These are phyloP conservation scores for Stenichneumon culpator DNA, from an alignment of 2,888 invertebrate species.

Conservation along the genomic window DNA sequence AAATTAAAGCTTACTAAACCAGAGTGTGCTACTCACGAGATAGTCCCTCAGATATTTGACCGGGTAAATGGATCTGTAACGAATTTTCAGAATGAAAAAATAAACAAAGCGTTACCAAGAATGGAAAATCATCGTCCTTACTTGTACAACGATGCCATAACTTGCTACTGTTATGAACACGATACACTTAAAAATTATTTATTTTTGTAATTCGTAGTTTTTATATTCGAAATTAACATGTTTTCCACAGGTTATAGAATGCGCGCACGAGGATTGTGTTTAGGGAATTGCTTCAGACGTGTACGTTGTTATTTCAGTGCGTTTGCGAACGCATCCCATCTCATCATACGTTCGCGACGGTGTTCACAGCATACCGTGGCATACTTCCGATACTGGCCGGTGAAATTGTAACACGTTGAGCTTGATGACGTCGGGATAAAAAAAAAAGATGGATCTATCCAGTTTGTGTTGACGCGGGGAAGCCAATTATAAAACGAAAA, in stretches of 20 bases:
- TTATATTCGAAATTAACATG: slow-evolving; percentile 27
- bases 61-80: slow-evolving; percentile 90
- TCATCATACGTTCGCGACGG: neutral
- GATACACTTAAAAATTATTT: neutral
- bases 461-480: slow-evolving; percentile 60
- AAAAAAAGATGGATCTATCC: slow-evolving; percentile 56
- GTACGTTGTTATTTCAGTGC: neutral
- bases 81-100: slow-evolving; percentile 40
- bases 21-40: slow-evolving; percentile 84
- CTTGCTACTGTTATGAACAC: slow-evolving; percentile 9
- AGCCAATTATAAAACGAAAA: slow-evolving; percentile 43
- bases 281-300: slow-evolving; percentile 3
- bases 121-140: slow-evolving; percentile 49
- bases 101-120: slow-evolving; percentile 37
- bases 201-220: slow-evolving; percentile 8
- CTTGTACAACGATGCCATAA: slow-evolving; percentile 77
- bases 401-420: slow-evolving; percentile 64
- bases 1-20: slow-evolving; percentile 29
- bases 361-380: slow-evolving; percentile 10
- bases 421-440: slow-evolving; percentile 62
- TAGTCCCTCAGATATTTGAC: slow-evolving; percentile 92
- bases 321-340: neutral
- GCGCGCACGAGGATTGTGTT: neutral
- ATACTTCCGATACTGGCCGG: slow-evolving; percentile 41
- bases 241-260: slow-evolving; percentile 16